These are phyloP conservation scores for Cancer borealis DNA, from an alignment of 2,888 invertebrate genomes.

Conservation along the genomic window DNA sequence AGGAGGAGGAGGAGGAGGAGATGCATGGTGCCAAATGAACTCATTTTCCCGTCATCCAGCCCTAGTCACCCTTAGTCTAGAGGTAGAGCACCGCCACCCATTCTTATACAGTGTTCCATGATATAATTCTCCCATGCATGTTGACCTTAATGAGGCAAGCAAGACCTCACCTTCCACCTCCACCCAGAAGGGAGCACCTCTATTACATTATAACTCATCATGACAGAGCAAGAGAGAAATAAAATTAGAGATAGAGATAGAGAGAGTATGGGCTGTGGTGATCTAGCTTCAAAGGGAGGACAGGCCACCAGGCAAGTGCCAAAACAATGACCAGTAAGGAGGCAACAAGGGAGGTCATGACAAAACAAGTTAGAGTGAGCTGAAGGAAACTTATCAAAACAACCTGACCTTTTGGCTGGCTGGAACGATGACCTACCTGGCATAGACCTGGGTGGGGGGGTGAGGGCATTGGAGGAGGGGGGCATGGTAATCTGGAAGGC, in stretches of 20 bases:
- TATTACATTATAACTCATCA: no score
- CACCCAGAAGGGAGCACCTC: no score
- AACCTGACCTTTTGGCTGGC: background rate
- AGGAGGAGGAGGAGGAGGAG: no score
- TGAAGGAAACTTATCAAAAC: background rate
- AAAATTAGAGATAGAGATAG: background rate
- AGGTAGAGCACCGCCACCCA: no score
- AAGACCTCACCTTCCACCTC: no score
- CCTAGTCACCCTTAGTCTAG: no score
- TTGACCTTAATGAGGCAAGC: no score
- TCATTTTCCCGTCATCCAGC: no score
- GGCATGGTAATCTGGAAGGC: slow-evolving; percentile 74
- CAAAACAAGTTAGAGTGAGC: background rate
- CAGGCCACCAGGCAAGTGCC: background rate
- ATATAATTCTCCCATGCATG: no score
- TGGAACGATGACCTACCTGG: slow-evolving; percentile 48
- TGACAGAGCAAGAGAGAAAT: no score
- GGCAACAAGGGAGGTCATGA: background rate
- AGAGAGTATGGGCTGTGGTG: background rate
- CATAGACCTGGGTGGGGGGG: slow-evolving; percentile 60
- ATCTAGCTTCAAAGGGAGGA: background rate
- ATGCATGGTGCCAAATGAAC: no score
- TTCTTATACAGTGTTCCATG: no score
- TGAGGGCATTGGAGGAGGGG: slow-evolving; percentile 47
- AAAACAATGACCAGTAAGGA: background rate